Evolutionary conservation across 2,888 invertebrate genomes (phyloP).

Genomic region (Philopedon plagiatum): DNA sequence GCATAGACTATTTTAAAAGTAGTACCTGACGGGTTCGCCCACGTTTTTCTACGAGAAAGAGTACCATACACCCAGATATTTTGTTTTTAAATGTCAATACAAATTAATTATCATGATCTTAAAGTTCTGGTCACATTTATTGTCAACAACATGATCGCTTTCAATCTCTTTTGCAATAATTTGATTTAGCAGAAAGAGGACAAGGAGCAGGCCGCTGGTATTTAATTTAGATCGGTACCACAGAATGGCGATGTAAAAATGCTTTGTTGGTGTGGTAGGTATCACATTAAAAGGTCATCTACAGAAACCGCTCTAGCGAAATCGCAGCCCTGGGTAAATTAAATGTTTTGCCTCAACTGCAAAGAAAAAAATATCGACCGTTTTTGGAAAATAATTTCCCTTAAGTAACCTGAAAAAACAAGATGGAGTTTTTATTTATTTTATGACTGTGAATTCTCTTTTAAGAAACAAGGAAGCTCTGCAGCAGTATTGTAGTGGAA

Average conservation of each 20-base stretch:
- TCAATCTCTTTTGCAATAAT: slow-evolving; percentile 26
- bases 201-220: slow-evolving; percentile 16
- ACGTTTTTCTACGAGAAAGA: slow-evolving; percentile 34
- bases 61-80: slow-evolving; percentile 40
- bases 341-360: too few species aligned
- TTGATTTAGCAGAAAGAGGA: slow-evolving; percentile 20
- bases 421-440: too few species aligned
- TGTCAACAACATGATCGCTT: slow-evolving; percentile 25
- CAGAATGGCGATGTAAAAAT: slow-evolving; percentile 10
- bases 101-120: slow-evolving; percentile 45
- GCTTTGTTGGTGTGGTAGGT: not conserved
- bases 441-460: too few species aligned
- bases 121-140: slow-evolving; percentile 41
- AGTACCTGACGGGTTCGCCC: slow-evolving; percentile 43
- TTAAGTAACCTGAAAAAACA: too few species aligned
- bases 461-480: too few species aligned
- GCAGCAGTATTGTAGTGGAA: too few species aligned
- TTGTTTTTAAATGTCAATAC: slow-evolving; percentile 38
- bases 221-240: slow-evolving; percentile 26
- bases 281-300: slow-evolving; percentile 4
- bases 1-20: slow-evolving; percentile 30
- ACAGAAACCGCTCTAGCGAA: too few species aligned
- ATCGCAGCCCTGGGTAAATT: too few species aligned
- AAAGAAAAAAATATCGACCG: too few species aligned
- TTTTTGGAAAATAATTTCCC: too few species aligned